These are phyloP conservation scores for Paratrypauchen microcephalus DNA, from an alignment of 2,797 vertebrate species.

Conservation along the genomic window DNA sequence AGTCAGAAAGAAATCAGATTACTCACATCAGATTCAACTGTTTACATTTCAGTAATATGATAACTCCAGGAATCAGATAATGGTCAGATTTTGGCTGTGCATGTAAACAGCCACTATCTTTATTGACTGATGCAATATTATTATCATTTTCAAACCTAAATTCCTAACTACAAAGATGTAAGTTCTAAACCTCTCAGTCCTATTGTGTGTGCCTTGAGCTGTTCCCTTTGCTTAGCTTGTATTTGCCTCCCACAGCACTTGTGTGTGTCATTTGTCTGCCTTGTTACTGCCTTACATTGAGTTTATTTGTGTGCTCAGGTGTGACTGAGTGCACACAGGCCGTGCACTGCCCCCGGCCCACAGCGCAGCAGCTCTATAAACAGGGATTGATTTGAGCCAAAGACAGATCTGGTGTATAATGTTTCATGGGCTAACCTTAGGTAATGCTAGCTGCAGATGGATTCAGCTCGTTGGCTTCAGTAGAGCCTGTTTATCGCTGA, in stretches of 20 bases:
- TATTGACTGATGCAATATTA: no score
- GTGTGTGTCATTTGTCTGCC: constrained; percentile 16
- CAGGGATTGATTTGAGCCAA: constrained; percentile 50
- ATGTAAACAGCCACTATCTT: no score
- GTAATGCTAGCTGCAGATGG: constrained; percentile 52
- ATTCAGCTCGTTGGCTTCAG: constrained; percentile 47
- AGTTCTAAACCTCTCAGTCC: neutral
- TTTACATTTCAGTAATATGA: no score
- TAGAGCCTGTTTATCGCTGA: constrained; percentile 48
- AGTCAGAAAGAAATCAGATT: no score
- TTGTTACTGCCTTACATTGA: constrained; percentile 19
- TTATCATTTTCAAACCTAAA: no score
- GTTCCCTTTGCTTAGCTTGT: neutral
- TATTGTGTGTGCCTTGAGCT: neutral
- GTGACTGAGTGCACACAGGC: constrained; percentile 29
- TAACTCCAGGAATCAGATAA: no score
- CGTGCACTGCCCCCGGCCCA: constrained; percentile 29
- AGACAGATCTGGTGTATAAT: constrained; percentile 50
- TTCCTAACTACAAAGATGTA: neutral
- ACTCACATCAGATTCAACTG: no score
- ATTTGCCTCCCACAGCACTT: constrained; percentile 21
- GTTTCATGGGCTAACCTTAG: constrained; percentile 58
- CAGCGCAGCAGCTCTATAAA: constrained; percentile 47
- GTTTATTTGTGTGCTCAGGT: constrained; percentile 20
- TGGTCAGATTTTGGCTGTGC: no score